These are phyloP conservation scores for Atta texana DNA, from an alignment of 1,140 invertebrate genomes.

Conservation along the genomic window DNA sequence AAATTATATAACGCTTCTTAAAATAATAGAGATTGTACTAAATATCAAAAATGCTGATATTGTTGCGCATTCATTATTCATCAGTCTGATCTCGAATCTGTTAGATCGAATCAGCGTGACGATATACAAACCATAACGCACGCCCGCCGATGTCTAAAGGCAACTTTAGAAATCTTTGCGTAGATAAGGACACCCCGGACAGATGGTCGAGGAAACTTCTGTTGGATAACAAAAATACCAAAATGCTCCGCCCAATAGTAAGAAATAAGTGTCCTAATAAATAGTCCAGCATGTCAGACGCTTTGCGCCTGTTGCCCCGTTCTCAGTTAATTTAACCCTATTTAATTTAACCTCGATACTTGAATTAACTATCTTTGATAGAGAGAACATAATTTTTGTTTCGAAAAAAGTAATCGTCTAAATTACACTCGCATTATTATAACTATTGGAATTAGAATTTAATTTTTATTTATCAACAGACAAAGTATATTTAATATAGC, in stretches of 20 bases:
- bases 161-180: constrained; percentile 43
- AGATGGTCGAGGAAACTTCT: constrained; percentile 51
- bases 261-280: constrained; percentile 46
- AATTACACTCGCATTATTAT: no score
- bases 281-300: constrained; percentile 30
- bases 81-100: neutral
- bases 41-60: neutral
- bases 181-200: constrained; percentile 41
- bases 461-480: neutral
- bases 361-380: constrained; percentile 20
- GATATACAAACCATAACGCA: constrained; percentile 49
- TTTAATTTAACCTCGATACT: constrained; percentile 7
- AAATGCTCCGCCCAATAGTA: constrained; percentile 26
- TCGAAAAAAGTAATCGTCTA: neutral
- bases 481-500: neutral
- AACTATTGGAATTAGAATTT: constrained; percentile 11
- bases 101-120: constrained; percentile 52
- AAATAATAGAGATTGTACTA: neutral
- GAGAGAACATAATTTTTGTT: constrained; percentile 22
- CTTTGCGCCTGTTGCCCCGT: constrained; percentile 47
- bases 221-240: constrained; percentile 29
- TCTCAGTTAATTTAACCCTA: constrained; percentile 40
- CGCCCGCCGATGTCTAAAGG: neutral
- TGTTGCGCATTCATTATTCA: constrained; percentile 27
- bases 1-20: neutral